Evolutionary conservation across 2,797 vertebrate species (phyloP).

Genomic region (Peromyscus attwateri): DNA sequence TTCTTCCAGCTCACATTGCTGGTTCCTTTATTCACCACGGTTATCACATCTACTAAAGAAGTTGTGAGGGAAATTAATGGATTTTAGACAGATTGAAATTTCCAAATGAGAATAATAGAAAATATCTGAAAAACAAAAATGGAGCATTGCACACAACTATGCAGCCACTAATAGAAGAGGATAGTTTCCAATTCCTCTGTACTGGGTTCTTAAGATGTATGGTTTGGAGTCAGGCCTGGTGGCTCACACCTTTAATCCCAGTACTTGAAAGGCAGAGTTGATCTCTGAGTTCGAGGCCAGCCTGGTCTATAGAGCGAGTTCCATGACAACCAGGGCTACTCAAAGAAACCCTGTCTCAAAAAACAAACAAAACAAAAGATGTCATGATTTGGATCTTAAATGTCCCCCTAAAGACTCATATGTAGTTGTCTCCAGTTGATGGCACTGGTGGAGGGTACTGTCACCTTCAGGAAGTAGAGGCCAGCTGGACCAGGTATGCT

Average conservation of each 20-base stretch:
- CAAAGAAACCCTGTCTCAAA: background rate
- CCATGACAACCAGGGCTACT: background rate
- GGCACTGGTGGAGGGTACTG: background rate
- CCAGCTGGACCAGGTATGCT: background rate
- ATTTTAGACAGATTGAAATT: conserved; percentile 1
- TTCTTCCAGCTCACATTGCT: background rate
- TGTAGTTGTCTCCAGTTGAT: background rate
- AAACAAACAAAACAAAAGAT: background rate
- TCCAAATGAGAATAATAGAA: background rate
- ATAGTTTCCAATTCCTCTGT: background rate
- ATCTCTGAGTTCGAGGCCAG: background rate
- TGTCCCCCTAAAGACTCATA: background rate
- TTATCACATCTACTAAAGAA: background rate
- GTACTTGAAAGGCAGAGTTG: background rate
- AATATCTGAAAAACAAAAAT: background rate
- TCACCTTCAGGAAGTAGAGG: background rate
- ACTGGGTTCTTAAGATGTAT: background rate
- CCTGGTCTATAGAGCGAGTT: background rate
- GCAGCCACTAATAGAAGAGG: background rate
- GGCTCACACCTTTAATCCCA: background rate
- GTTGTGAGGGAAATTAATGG: conserved; percentile 9
- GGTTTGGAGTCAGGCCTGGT: background rate
- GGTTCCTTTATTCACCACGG: background rate
- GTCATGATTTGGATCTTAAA: background rate
- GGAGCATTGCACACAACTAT: background rate